Evolutionary conservation across 2,113 vertebrate species (phyloP).

Genomic region (Pandion haliaetus): DNA sequence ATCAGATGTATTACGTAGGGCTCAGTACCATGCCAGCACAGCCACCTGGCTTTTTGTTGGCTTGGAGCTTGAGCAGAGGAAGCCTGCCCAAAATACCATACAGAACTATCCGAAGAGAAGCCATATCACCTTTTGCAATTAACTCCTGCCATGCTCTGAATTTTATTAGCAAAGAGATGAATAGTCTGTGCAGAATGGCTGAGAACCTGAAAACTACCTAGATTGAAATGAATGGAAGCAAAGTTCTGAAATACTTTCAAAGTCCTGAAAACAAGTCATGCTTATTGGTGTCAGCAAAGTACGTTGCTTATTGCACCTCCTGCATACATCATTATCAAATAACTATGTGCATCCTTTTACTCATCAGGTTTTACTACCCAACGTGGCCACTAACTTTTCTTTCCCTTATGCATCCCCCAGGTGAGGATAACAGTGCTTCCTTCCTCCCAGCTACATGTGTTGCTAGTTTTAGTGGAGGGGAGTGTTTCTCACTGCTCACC

Average conservation of each 20-base stretch:
- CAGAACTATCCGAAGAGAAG: background rate
- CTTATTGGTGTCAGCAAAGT: background rate
- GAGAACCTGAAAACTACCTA: background rate
- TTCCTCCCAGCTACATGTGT: background rate
- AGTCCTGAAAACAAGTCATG: background rate
- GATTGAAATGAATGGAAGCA: background rate
- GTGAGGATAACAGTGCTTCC: background rate
- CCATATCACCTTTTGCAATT: background rate
- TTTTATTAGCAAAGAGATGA: background rate
- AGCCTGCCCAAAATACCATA: background rate
- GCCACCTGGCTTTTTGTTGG: conserved; percentile 10
- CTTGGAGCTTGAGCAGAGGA: background rate
- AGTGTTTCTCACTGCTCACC: background rate
- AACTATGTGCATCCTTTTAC: background rate
- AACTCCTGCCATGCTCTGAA: background rate
- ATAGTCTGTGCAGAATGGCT: background rate
- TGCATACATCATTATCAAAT: background rate
- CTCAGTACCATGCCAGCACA: background rate
- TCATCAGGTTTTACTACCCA: background rate
- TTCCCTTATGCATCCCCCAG: fast-evolving
- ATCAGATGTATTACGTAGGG: background rate
- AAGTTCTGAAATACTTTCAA: background rate
- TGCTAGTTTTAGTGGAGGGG: background rate
- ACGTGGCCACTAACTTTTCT: fast-evolving
- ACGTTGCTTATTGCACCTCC: background rate